Conservation (phyloP, 2,888 invertebrate genomes). For the Asteroscopus sphinx region DNA sequence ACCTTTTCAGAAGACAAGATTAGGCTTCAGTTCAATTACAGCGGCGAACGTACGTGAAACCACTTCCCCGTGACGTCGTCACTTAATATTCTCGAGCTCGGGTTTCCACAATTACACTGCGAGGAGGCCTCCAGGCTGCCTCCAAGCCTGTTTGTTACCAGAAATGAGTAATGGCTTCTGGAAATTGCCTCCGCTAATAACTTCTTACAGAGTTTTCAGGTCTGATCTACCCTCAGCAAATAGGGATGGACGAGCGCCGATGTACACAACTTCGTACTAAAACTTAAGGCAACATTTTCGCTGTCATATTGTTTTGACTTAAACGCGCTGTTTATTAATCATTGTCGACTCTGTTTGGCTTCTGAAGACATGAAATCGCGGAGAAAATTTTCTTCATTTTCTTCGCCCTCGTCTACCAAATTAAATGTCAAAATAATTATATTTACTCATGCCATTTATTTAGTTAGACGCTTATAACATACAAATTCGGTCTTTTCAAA, state of each 20-base stretch:
- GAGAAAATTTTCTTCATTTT: constrained; percentile 38
- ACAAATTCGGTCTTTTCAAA: neutral
- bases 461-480: neutral
- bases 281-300: constrained; percentile 71
- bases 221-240: constrained; percentile 74
- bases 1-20: constrained; percentile 61
- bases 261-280: constrained; percentile 69
- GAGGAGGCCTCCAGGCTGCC: constrained; percentile 45
- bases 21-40: constrained; percentile 64
- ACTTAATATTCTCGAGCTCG: constrained; percentile 63
- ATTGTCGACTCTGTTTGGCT: constrained; percentile 50
- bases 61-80: constrained; percentile 64
- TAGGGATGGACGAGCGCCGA: constrained; percentile 68
- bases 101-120: constrained; percentile 61
- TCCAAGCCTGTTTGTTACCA: constrained; percentile 68
- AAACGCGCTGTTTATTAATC: constrained; percentile 62
- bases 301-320: constrained; percentile 77
- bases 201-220: constrained; percentile 81
- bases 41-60: constrained; percentile 59
- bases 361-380: constrained; percentile 39
- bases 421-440: constrained; percentile 25
- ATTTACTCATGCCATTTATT: constrained; percentile 14
- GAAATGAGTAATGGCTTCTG: constrained; percentile 85
- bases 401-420: constrained; percentile 8
- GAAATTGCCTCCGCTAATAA: constrained; percentile 84